Conservation (phyloP, 2,797 vertebrate genomes). For the Ciconia nigra region DNA sequence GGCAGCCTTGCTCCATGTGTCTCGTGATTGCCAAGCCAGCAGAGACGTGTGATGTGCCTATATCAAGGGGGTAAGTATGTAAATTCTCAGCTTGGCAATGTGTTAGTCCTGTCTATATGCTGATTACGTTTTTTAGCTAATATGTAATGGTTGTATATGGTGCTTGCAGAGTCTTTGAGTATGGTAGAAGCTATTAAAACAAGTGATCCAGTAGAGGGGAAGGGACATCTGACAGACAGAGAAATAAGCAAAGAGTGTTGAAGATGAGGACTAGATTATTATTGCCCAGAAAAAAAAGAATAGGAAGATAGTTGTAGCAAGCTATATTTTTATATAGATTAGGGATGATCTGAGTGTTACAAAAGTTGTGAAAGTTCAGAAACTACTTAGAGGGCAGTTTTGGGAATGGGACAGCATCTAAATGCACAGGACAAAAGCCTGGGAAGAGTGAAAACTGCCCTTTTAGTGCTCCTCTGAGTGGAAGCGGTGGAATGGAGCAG, state of each 20-base stretch:
- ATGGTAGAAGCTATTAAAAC: background rate
- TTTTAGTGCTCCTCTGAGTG: background rate
- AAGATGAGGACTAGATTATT: background rate
- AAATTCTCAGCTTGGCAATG: background rate
- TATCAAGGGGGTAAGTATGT: background rate
- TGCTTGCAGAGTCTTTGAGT: background rate
- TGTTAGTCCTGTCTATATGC: background rate
- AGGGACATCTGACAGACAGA: background rate
- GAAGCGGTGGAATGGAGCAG: background rate
- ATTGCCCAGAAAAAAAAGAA: background rate
- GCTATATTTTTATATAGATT: background rate
- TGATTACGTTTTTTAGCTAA: background rate
- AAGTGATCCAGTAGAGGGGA: background rate
- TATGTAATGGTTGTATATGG: background rate
- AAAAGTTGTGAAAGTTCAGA: background rate
- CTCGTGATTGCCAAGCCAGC: background rate
- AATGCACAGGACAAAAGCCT: background rate
- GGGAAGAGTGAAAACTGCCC: background rate
- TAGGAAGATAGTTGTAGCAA: background rate
- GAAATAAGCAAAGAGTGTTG: rapidly evolving
- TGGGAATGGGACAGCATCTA: background rate
- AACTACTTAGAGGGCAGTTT: background rate
- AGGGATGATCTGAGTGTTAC: background rate
- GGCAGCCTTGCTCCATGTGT: background rate
- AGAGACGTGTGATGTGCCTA: background rate